A percentile compares a stretch with the other conserved stretches of the same genome.
Evolutionary conservation across 1,140 invertebrate species (phyloP).

Genomic region (Sycophila sp.): DNA sequence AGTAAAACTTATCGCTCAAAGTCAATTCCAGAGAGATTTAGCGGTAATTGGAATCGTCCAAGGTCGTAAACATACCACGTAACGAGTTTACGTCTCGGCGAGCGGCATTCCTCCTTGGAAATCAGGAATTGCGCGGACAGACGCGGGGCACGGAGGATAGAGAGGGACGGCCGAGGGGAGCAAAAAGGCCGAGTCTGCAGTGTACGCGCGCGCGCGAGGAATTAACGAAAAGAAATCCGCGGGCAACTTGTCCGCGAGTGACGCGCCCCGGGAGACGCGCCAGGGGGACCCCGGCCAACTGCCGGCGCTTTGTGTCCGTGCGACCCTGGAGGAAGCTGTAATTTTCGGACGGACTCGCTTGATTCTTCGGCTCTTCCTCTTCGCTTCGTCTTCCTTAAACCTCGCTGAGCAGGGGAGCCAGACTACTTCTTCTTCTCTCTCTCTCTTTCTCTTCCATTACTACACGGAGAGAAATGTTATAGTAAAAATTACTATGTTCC

Average conservation of each 20-base stretch:
- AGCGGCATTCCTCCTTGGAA: conserved; percentile 45
- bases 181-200: too few species aligned
- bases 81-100: conserved; percentile 40
- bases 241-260: conserved; percentile 27
- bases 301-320: background rate
- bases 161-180: background rate
- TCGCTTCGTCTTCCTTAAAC: background rate
- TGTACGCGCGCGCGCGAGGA: conserved; percentile 8
- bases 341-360: background rate
- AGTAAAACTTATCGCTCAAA: conserved; percentile 44
- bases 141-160: background rate
- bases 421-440: too few species aligned
- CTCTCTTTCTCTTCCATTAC: too few species aligned
- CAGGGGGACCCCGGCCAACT: background rate
- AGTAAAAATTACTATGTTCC: too few species aligned
- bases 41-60: conserved; percentile 41
- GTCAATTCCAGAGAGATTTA: conserved; percentile 43
- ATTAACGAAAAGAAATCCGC: conserved; percentile 34
- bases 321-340: background rate
- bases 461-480: too few species aligned
- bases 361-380: background rate
- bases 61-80: conserved; percentile 40
- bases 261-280: conserved; percentile 1
- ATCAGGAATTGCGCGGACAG: conserved; percentile 35
- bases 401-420: too few species aligned